phyloP scores from a whole-genome alignment of 1,140 invertebrate species.

The Cydia splendana region DNA sequence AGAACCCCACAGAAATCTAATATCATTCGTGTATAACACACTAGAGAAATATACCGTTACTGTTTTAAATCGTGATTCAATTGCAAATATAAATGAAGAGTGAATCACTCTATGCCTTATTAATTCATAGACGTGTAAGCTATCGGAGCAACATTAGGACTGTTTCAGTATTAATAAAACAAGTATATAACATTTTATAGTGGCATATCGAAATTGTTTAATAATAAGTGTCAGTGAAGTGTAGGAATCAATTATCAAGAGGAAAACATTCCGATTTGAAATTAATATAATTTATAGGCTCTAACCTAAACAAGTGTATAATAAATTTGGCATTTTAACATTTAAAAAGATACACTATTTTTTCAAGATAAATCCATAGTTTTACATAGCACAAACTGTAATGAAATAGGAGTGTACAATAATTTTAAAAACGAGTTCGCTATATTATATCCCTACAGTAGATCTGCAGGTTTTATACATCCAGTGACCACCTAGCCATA shows the following conservation, averaged over 20 bases:
- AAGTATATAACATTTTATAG: slow-evolving; percentile 45
- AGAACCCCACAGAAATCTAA: background rate
- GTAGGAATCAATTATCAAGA: background rate
- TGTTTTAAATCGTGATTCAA: slow-evolving; percentile 11
- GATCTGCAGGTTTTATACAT: background rate
- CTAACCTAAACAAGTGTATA: slow-evolving; percentile 24
- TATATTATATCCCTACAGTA: background rate
- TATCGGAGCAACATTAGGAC: slow-evolving; percentile 45
- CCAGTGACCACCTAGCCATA: background rate
- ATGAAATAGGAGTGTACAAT: background rate
- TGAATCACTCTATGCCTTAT: slow-evolving; percentile 43
- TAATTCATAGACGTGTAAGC: slow-evolving; percentile 35
- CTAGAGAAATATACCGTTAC: slow-evolving; percentile 12
- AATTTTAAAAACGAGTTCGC: background rate
- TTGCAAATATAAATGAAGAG: slow-evolving; percentile 8
- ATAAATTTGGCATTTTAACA: slow-evolving; percentile 34
- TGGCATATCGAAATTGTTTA: slow-evolving; percentile 48
- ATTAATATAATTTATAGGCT: slow-evolving; percentile 14
- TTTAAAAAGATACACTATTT: slow-evolving; percentile 35
- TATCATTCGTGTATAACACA: slow-evolving; percentile 14
- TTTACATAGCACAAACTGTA: slow-evolving; percentile 34
- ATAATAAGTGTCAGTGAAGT: slow-evolving; percentile 30
- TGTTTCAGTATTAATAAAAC: slow-evolving; percentile 54
- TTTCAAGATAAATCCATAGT: slow-evolving; percentile 33
- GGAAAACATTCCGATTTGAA: slow-evolving; percentile 30